Evolutionary conservation across 2,797 vertebrate genomes (phyloP), one percentile per base, ranked within the genome.

Genomic region (Mormyrops attenuatus): DNA sequence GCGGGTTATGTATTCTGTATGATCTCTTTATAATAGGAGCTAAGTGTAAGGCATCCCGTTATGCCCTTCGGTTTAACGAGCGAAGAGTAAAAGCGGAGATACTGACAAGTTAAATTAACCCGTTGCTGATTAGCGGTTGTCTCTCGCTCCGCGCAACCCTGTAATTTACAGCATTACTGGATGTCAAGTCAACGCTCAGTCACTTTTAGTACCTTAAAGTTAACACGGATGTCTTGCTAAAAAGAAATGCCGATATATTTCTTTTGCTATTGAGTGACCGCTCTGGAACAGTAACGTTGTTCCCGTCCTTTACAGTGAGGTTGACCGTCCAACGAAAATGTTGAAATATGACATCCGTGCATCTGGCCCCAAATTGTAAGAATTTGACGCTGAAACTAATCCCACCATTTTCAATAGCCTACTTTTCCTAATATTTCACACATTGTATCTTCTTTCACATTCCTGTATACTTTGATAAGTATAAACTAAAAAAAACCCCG

Each of bases 161-260:
- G 50, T 90, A 90, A 87, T 90, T 87, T 89, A 17, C 41, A 89
- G 22, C 49, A 52, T 90, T 86, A 87, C 86, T 84, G 88, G 53
- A 87, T 89, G 85, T 77, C 60, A 69, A 73, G 63, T 89, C 22
- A 89, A 90, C 77, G 49, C 86, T 22, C 41, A 60, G 49, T 90
- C 84, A 90, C 50, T 85, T 88, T 55, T 88, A 88, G 52, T 87
- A 66, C 53, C 41, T 88, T 26, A 22, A 90, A 26, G 80, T 85
- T 34, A 88, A 88, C 44, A 69, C 60, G 34, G 49, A 88, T 44
- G 55, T 73, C 86, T 55, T 89, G 44, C 50, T 52, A 82, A 85
- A 53, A 90, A 44, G 53, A 85, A 88, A 88, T 85, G 50, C 15
- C 73, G 47, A 53, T 77, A 90, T 85, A 66, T 63, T 34, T 89